These are phyloP conservation scores for Acrossocheilus wenchowensis DNA, from an alignment of 2,797 vertebrate species.

Conservation along the genomic window DNA sequence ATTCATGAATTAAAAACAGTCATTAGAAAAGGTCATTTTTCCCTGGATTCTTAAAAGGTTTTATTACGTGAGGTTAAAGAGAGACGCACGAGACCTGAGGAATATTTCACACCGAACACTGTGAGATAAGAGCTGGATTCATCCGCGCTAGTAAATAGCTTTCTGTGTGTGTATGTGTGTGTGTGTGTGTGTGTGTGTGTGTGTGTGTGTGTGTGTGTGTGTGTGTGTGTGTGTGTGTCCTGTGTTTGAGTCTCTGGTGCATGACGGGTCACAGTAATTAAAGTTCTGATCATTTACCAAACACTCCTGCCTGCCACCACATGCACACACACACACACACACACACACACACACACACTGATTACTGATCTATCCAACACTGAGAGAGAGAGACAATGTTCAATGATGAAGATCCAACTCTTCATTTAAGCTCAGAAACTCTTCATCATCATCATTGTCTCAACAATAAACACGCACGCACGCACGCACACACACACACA, in stretches of 20 bases:
- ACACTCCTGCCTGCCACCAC: constrained; percentile 85
- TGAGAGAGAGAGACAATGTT: neutral
- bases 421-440: neutral
- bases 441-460: neutral
- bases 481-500: no score
- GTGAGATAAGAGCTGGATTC: constrained; percentile 1
- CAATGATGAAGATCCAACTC: neutral
- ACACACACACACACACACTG: constrained; percentile 26
- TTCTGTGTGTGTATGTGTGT: constrained; percentile 66
- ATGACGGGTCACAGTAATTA: constrained; percentile 96
- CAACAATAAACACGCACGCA: neutral
- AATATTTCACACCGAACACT: constrained; percentile 9
- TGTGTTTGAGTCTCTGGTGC: constrained; percentile 86
- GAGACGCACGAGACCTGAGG: constrained; percentile 20
- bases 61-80: constrained; percentile 28
- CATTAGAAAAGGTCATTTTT: constrained; percentile 44
- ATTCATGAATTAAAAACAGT: constrained; percentile 70
- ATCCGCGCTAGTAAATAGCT: neutral
- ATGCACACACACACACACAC: constrained; percentile 80
- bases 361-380: neutral
- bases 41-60: constrained; percentile 46
- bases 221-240: constrained; percentile 79
- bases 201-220: constrained; percentile 79
- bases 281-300: constrained; percentile 97
- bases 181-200: constrained; percentile 77